Percentiles rank a stretch among this genome's conserved stretches.
Conservation (phyloP, 53 echinoderm and acorn worm species). For the Luidia sarsii region DNA sequence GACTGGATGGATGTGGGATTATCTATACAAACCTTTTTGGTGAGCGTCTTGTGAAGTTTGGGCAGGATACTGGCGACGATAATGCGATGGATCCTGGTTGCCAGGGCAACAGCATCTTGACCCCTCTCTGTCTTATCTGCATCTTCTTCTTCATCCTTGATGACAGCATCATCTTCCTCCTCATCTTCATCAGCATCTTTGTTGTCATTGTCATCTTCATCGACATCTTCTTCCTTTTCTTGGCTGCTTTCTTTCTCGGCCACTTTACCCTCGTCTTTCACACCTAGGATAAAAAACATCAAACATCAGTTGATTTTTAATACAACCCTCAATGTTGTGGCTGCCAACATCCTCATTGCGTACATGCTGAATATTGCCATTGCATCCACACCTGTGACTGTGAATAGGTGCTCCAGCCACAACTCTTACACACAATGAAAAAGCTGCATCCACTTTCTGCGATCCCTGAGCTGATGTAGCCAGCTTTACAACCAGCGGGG, state of each 20-base stretch:
- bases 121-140: constrained; percentile 21
- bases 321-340: too few species aligned
- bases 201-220: constrained; percentile 27
- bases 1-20: background rate
- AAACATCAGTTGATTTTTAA: too few species aligned
- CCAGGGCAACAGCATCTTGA: constrained; percentile 57
- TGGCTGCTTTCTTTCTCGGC: background rate
- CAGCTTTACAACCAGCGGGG: too few species aligned
- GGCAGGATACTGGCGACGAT: constrained; percentile 91
- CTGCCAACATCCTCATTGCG: too few species aligned
- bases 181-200: constrained; percentile 38
- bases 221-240: background rate
- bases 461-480: too few species aligned
- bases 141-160: constrained; percentile 46
- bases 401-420: too few species aligned
- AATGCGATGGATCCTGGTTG: constrained; percentile 87
- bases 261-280: background rate
- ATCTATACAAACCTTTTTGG: constrained; percentile 97
- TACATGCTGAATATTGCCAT: too few species aligned
- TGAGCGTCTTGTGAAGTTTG: constrained; percentile 77
- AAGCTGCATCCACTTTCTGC: too few species aligned
- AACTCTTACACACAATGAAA: too few species aligned
- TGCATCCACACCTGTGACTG: too few species aligned
- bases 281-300: background rate
- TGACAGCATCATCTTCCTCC: constrained; percentile 42